These are phyloP conservation scores for Nomada ferruginata DNA, from an alignment of 2,888 invertebrate species.

Conservation along the genomic window DNA sequence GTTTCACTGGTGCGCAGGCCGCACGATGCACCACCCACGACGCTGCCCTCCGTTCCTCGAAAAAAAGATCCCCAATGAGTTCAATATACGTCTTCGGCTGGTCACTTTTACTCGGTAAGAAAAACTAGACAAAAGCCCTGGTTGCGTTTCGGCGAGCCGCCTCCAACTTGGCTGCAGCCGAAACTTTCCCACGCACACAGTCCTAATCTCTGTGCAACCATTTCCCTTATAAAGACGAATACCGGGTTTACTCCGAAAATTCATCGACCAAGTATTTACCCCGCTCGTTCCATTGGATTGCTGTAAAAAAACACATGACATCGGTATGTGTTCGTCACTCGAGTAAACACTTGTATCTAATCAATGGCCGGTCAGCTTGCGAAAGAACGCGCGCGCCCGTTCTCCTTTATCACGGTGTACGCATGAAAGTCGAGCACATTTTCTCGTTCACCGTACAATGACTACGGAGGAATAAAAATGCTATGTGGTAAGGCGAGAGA, in stretches of 20 bases:
- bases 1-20: conserved; percentile 31
- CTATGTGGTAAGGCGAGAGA: background rate
- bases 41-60: conserved; percentile 46
- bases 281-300: conserved; percentile 3
- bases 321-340: conserved; percentile 56
- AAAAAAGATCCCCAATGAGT: conserved; percentile 48
- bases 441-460: background rate
- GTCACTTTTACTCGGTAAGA: conserved; percentile 38
- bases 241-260: conserved; percentile 55
- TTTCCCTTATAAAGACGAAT: conserved; percentile 25
- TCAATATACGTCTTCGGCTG: background rate
- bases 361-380: conserved; percentile 57
- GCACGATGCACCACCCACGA: conserved; percentile 47
- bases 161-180: background rate
- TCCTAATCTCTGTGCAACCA: background rate
- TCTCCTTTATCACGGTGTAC: conserved; percentile 31
- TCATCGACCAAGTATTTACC: conserved; percentile 49
- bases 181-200: conserved; percentile 28
- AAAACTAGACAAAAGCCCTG: conserved; percentile 42
- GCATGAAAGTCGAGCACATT: conserved; percentile 15
- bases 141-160: conserved; percentile 42
- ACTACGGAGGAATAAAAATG: too few relatives aligned
- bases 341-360: conserved; percentile 63
- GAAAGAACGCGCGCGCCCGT: conserved; percentile 45
- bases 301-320: conserved; percentile 55